Base-by-base conservation (phyloP, 2,797 vertebrate species). In the Amniataba percoides region DNA sequence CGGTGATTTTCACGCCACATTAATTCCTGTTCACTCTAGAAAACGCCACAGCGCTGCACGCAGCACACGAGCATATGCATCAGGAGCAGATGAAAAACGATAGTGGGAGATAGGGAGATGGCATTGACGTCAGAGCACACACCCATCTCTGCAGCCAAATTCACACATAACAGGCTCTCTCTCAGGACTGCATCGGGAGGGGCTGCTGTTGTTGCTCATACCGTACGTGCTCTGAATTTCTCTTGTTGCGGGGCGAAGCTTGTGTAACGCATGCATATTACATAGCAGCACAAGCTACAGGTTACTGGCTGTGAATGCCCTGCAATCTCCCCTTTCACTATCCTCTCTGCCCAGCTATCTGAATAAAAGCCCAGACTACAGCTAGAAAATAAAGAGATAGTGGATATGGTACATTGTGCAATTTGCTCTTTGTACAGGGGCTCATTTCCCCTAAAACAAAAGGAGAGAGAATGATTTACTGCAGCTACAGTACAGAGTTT, bases 121-220 rank as follows among this genome's bases (percentile, higher is more conserved):
- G 85, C 74, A 81, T 83, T 94, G 92, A 95, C 93, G 94, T 94
- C 93, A 94, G 76, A 83, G 88, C 88, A 87, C 91, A 94, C 92
- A 88, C 93, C 93, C 93, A 85, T 92, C 84, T 86, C 90, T 86
- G 91, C 91, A 90, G 91, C 92, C 90, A 78, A 85, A 92, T 77
- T 84, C 91, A 82, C 80, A 75, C 70, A 82, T 82, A 87, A 90
- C 91, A 81, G 83, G 67, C 88, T 86, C 85, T 75, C 87, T 89
- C 88, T 78, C 49, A 60, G 87, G 83, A 81, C 84, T 57, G 90
- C 88, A 77, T 81, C 85, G 91, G 92, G 93, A 91, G 92, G 93
- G 92, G 92, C 91, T 78, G 91, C 89, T 82, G 87, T 81, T 85
- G 87, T 71, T 87, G 78, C 89, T 88, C 86, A 19, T 87, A 84